A percentile compares a stretch with the other conserved stretches of the same genome.
Conservation (phyloP, 2,797 vertebrate species). For the Molothrus aeneus region DNA sequence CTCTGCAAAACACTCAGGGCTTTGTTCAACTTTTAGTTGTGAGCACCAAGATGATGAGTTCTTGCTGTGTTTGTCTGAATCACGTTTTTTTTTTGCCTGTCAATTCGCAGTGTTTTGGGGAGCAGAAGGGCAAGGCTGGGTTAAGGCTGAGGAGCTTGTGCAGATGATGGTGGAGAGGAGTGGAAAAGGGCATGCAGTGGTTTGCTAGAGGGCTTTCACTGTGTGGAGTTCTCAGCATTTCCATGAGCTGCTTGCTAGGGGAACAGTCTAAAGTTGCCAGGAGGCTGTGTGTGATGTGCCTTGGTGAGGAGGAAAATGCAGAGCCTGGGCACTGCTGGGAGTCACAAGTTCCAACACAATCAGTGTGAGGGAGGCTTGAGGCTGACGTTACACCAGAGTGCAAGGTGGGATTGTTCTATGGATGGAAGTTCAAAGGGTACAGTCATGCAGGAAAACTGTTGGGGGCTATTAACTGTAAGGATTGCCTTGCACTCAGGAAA, state of each 20-base stretch:
- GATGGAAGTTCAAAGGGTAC: not conserved
- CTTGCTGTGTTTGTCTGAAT: not conserved
- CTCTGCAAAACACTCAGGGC: not conserved
- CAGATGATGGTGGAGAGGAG: not conserved
- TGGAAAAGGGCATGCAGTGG: fast-evolving
- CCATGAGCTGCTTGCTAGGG: not conserved
- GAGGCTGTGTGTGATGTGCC: not conserved
- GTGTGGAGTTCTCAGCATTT: not conserved
- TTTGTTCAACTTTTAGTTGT: not conserved
- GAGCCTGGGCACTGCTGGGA: fast-evolving
- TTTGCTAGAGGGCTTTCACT: not conserved
- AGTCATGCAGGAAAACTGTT: not conserved
- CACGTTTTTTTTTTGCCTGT: not conserved
- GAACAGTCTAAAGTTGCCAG: fast-evolving
- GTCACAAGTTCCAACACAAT: fast-evolving
- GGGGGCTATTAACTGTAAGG: not conserved
- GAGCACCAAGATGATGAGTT: not conserved
- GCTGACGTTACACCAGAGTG: fast-evolving
- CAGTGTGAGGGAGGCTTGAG: fast-evolving
- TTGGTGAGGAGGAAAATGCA: not conserved
- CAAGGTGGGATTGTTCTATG: fast-evolving
- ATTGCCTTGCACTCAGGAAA: not conserved
- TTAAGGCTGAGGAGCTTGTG: not conserved
- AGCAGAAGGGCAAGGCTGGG: not conserved
- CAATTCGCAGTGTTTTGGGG: not conserved